Evolutionary conservation across 2,888 invertebrate species (phyloP), one percentile per base, ranked within the genome.

Genomic region (Leuctra nigra): DNA sequence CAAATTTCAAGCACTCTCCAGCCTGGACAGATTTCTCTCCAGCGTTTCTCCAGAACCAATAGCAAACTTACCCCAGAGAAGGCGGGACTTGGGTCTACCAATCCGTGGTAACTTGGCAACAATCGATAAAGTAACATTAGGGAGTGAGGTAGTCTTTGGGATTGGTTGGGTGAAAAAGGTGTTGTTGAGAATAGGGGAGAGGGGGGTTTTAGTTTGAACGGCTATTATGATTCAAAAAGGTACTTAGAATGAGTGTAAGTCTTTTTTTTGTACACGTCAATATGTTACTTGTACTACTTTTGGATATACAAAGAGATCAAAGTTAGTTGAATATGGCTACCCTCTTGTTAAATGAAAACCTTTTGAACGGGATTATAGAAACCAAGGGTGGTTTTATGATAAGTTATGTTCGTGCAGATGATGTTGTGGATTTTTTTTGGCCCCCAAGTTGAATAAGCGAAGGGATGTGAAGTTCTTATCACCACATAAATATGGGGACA

Each of bases 1-100:
- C 57, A 44, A 41, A 48, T 35, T 55, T 57, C 52, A 55, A 60
- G 54, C 59, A 60, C 61, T 60, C 61, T 61, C 58, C 57, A 60
- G 48, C 56, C 22, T 55, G 44, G 46, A 44, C 33, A 62, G 18
- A 16, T 20, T 9, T 35, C 16, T 20, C 36, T 50, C 35, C 23
- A 22, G 6, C 18, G 44, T 16, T 20, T 14, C 20, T 6, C n/a
- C 3, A 18, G 3, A 13, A 22, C 44, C 44, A 44, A 44, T 44
- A 7, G 23, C 63, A 54, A 58, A 39, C 20, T 20, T 22, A 47
- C 41, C 57, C 38, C 39, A 20, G 33, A 54, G 64, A 67, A 72
- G 72, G 65, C 71, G 72, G 66, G 68, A 64, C 59, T 61, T 63
- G 24, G 29, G 24, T 14, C 57, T 54, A 61, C 73, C 72, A 73